Conservation (phyloP, 2,888 invertebrate species). For the Torymus auratus region DNA sequence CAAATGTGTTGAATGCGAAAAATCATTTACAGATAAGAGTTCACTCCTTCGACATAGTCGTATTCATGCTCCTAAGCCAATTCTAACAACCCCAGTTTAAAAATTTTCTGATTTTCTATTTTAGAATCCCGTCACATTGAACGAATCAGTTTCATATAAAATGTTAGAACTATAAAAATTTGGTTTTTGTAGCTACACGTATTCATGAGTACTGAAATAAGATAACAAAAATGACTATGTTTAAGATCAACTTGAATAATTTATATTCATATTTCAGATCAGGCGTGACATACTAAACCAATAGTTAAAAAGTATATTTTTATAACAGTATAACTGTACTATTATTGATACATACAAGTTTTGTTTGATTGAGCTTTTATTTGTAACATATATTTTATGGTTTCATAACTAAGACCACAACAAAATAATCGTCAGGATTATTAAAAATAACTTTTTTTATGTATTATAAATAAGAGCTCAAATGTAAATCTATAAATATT, state of each 20-base stretch:
- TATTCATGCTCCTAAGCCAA: constrained; percentile 73
- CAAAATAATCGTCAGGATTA: not conserved
- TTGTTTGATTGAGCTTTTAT: constrained; percentile 31
- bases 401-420: not conserved
- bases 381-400: constrained; percentile 9
- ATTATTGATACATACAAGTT: not conserved
- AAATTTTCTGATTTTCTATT: constrained; percentile 1
- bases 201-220: constrained; percentile 5
- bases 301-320: constrained; percentile 40
- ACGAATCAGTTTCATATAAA: constrained; percentile 22
- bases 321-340: constrained; percentile 29
- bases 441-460: not conserved
- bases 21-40: constrained; percentile 85
- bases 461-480: constrained; percentile 33
- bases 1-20: constrained; percentile 82
- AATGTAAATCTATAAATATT: constrained; percentile 17
- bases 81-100: constrained; percentile 48
- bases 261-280: constrained; percentile 29
- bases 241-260: constrained; percentile 7
- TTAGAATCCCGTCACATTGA: not conserved
- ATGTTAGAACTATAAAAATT: not conserved
- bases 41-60: constrained; percentile 82
- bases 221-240: not conserved
- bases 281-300: constrained; percentile 10
- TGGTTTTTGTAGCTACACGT: constrained; percentile 7